These are phyloP conservation scores for Cremastinae sp. DNA, from an alignment of 2,888 invertebrate species.

Conservation along the genomic window DNA sequence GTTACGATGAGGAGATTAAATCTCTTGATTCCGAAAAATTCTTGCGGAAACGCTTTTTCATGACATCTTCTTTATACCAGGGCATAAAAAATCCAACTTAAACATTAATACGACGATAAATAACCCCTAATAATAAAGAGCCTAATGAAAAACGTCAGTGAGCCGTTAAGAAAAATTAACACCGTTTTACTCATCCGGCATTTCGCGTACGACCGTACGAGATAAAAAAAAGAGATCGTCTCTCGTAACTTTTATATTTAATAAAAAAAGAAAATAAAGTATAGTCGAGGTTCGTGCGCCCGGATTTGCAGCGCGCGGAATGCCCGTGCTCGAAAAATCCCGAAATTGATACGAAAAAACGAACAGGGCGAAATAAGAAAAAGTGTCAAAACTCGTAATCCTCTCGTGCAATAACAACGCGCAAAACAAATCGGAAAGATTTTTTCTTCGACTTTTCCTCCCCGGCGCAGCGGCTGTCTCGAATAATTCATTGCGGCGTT, in stretches of 20 bases:
- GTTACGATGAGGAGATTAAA: too few relatives aligned
- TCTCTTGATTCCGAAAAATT: too few relatives aligned
- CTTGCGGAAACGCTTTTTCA: too few relatives aligned
- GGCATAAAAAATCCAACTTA: too few relatives aligned
- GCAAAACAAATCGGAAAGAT: constrained; percentile 33
- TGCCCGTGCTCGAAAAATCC: constrained; percentile 20
- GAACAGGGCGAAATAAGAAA: neutral
- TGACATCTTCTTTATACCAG: too few relatives aligned
- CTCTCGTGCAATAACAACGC: constrained; percentile 37
- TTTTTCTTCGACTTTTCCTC: neutral
- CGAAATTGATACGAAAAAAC: constrained; percentile 30
- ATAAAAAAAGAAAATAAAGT: neutral
- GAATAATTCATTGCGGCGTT: constrained; percentile 37
- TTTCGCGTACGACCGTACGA: neutral
- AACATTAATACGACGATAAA: too few relatives aligned
- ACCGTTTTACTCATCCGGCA: neutral
- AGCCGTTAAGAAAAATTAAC: neutral
- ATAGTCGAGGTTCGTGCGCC: neutral
- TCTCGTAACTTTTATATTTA: neutral
- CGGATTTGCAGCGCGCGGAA: neutral
- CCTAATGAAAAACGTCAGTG: too few relatives aligned
- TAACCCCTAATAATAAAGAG: too few relatives aligned
- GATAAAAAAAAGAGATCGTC: too few relatives aligned
- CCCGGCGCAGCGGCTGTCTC: too few relatives aligned
- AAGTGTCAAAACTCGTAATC: constrained; percentile 25